These are phyloP conservation scores for Euwallacea fornicatus DNA, from an alignment of 1,140 invertebrate species.

Conservation along the genomic window DNA sequence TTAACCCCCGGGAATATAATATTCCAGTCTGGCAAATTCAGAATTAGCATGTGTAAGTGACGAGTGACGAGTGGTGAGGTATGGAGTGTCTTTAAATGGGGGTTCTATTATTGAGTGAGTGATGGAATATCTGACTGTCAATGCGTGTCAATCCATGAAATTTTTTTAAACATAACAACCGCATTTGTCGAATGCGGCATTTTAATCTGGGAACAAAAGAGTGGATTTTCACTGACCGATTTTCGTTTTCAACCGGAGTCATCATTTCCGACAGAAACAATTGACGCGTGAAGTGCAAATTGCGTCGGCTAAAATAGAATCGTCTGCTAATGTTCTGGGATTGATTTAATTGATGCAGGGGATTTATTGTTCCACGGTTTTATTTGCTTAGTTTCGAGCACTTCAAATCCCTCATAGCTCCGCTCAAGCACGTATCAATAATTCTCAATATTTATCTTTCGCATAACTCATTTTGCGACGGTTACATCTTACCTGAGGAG, in stretches of 20 bases:
- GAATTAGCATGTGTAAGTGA: too few relatives aligned
- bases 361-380: not conserved
- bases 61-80: too few relatives aligned
- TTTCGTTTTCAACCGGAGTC: conserved; percentile 19
- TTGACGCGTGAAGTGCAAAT: conserved; percentile 28
- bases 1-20: not conserved
- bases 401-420: too few relatives aligned
- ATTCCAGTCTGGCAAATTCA: too few relatives aligned
- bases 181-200: conserved; percentile 17
- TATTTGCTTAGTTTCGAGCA: not conserved
- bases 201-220: conserved; percentile 29
- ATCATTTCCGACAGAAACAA: conserved; percentile 24
- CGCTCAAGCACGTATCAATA: too few relatives aligned
- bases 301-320: conserved; percentile 18
- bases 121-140: too few relatives aligned
- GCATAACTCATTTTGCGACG: not conserved
- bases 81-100: too few relatives aligned
- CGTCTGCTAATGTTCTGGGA: not conserved
- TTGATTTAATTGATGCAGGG: conserved; percentile 11
- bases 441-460: not conserved
- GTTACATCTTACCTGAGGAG: conserved; percentile 67
- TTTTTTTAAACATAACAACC: conserved; percentile 25
- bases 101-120: too few relatives aligned
- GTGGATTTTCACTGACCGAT: conserved; percentile 25
- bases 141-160: conserved; percentile 16